Conservation (phyloP, 1,140 invertebrate genomes). For the Scaptomyza pallida region DNA sequence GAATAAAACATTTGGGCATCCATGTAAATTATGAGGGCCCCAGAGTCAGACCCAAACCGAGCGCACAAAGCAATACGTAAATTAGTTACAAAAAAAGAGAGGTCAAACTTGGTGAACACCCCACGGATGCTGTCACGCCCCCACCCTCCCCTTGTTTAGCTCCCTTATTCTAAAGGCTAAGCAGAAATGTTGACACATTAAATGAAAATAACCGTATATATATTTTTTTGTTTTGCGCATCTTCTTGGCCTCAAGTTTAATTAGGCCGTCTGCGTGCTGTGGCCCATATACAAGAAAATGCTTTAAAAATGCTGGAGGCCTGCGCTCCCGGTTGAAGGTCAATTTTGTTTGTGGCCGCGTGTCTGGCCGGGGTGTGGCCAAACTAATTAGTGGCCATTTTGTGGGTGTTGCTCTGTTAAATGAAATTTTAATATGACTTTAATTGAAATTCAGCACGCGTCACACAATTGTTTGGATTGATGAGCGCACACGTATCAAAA, state of each 20-base stretch:
- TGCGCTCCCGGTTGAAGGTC: conserved; percentile 52
- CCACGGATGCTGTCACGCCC: conserved; percentile 1
- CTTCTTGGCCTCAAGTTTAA: conserved; percentile 63
- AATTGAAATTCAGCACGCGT: conserved; percentile 52
- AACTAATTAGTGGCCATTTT: conserved; percentile 76
- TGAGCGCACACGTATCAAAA: background rate
- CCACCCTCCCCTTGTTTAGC: background rate
- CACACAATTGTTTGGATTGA: background rate
- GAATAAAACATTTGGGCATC: conserved; percentile 52
- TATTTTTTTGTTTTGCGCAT: conserved; percentile 11
- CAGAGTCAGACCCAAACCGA: conserved; percentile 8
- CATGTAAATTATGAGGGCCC: conserved; percentile 57
- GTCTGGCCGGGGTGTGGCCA: conserved; percentile 39
- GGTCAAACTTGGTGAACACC: conserved; percentile 23
- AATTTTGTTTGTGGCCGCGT: conserved; percentile 13
- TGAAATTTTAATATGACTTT: conserved; percentile 76
- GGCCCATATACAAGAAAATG: conserved; percentile 48
- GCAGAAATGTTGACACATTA: conserved; percentile 68
- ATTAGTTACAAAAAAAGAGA: conserved; percentile 49
- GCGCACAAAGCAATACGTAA: conserved; percentile 42
- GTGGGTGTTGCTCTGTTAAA: conserved; percentile 66
- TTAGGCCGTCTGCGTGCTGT: conserved; percentile 58
- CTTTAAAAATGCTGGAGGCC: conserved; percentile 26
- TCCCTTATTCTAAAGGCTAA: conserved; percentile 51
- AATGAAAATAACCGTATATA: conserved; percentile 40